Base-by-base conservation (phyloP, 2,113 vertebrate genomes). In the Felis chaus region DNA sequence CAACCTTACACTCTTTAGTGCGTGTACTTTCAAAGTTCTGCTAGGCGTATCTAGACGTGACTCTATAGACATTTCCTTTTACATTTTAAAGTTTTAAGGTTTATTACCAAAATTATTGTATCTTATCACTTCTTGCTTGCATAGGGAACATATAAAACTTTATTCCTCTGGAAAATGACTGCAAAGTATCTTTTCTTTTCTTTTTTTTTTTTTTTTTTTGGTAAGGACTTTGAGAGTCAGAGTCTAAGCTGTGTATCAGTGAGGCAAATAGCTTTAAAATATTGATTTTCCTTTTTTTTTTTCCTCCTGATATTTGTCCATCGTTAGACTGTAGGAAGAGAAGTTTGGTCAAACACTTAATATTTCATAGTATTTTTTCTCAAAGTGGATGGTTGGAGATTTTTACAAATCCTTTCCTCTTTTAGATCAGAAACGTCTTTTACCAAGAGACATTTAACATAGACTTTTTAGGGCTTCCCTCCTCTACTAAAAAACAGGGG, bases 241-340 rank as follows among this genome's bases (percentile, higher is more conserved):
- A 90, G 31, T 97, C 39, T 74, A 89, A 84, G 15, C 27, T 92
- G 69, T 88, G 55, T 91, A 81, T 91, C 1, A 2, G 29, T 68
- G 39, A 95, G 55, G 33, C 16, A 98, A 71, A 93, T 80, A 89
- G 27, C 83, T 97, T 89, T 48, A 93, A 85, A 93, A 89, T 86
- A 80, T 39, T 94, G 36, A 74, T 55, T 69, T 66, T 83, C 21
- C 7, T 73, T 18, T 89, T 91, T 41, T 39, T 41, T 57, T 21
- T 84, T 84, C 21, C 61, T 73, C 31, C 33, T 94, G 31, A 80
- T 25, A 94, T 14, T 89, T 92, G 41, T 39, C 11, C 14, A 19
- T 85, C 83, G 16, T 76, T 96, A 76, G 68, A 80, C 36, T 80
- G 4, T 45, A 73, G 27, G 50, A 79, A 89, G 73, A 78, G n/a